These are phyloP conservation scores for Hirudinaria manillensis DNA, from an alignment of 2,888 invertebrate species.

Conservation along the genomic window DNA sequence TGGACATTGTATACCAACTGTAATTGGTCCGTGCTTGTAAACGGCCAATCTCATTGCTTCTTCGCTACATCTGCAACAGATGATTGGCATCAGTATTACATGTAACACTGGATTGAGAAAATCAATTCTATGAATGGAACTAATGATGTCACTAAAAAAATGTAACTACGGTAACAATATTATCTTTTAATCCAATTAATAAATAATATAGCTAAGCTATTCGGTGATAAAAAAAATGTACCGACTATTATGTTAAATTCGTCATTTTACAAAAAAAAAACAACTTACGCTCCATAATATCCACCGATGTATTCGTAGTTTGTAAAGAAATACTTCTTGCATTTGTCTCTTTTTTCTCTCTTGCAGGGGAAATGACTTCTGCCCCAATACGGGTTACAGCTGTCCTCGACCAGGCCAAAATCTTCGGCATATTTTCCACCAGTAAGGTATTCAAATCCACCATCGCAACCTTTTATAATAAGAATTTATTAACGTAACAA, in stretches of 20 bases:
- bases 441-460: slow-evolving; percentile 50
- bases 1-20: slow-evolving; percentile 56
- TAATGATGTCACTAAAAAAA: too few species aligned
- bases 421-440: slow-evolving; percentile 53
- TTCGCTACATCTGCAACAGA: slow-evolving; percentile 57
- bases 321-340: slow-evolving; percentile 54
- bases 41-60: slow-evolving; percentile 55
- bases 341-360: slow-evolving; percentile 46
- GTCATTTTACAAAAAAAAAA: too few species aligned
- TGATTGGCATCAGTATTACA: too few species aligned
- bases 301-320: slow-evolving; percentile 57
- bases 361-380: slow-evolving; percentile 50
- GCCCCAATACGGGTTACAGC: slow-evolving; percentile 56
- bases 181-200: too few species aligned
- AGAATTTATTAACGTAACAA: too few species aligned
- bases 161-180: too few species aligned
- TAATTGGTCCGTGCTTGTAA: slow-evolving; percentile 55
- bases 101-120: too few species aligned
- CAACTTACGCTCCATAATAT: slow-evolving; percentile 54
- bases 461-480: slow-evolving; percentile 45
- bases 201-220: too few species aligned
- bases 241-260: too few species aligned
- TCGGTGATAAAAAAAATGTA: too few species aligned
- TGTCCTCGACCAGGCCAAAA: slow-evolving; percentile 56
- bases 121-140: too few species aligned